Percentiles rank a stretch among this genome's conserved stretches.
These are phyloP conservation scores for Scomber scombrus DNA, from an alignment of 2,113 vertebrate genomes.

Conservation along the genomic window DNA sequence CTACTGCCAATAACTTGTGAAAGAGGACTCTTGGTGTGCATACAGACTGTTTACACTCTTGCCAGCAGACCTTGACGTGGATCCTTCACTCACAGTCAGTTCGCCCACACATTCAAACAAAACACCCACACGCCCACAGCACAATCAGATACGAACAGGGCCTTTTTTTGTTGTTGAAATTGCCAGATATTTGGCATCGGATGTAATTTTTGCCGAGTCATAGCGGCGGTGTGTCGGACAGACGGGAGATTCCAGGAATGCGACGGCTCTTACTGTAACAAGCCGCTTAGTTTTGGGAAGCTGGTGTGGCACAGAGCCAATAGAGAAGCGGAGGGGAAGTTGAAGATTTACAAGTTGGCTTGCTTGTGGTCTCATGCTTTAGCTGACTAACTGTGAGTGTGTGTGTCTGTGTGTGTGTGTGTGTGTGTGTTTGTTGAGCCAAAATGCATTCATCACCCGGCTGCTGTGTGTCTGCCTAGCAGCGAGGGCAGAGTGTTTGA, in stretches of 20 bases:
- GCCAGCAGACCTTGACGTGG: conserved; percentile 22
- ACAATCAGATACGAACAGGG: conserved; percentile 12
- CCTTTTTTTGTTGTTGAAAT: not conserved
- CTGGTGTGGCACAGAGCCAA: conserved; percentile 54
- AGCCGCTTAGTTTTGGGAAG: conserved; percentile 72
- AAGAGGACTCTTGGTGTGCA: conserved; percentile 21
- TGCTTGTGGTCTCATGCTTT: conserved; percentile 27
- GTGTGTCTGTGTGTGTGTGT: conserved; percentile 39
- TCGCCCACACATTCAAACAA: conserved; percentile 1
- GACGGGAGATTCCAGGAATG: conserved; percentile 64
- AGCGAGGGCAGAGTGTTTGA: conserved; percentile 20
- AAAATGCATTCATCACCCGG: conserved; percentile 39
- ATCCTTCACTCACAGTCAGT: conserved; percentile 23
- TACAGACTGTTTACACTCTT: conserved; percentile 27
- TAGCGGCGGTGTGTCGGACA: not conserved
- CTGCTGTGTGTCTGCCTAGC: conserved; percentile 21
- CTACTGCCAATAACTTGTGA: conserved; percentile 21
- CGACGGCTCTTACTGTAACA: conserved; percentile 65
- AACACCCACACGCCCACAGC: not conserved
- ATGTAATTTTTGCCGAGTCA: conserved; percentile 34
- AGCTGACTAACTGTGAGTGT: conserved; percentile 54
- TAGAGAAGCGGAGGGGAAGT: conserved; percentile 37
- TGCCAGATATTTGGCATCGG: not conserved
- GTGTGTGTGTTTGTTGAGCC: conserved; percentile 36
- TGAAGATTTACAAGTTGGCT: conserved; percentile 49